Conservation (phyloP, 2,797 vertebrate genomes). For the Coccyzus lansbergi region DNA sequence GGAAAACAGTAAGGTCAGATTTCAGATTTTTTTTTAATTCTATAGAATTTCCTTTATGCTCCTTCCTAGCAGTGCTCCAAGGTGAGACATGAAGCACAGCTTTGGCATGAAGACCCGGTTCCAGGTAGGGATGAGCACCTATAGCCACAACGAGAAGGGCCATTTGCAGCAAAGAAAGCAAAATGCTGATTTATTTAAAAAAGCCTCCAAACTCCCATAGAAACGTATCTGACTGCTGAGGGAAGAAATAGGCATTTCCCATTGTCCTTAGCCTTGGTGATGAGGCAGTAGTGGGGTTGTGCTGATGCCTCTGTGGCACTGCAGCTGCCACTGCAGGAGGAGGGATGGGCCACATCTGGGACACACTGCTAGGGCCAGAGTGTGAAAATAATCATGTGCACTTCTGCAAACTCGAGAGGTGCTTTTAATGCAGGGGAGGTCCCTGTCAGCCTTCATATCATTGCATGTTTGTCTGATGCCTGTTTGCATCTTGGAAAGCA, state of each 20-base stretch:
- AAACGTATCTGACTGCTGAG: not conserved
- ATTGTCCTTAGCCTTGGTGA: not conserved
- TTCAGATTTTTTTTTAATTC: not conserved
- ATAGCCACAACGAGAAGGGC: not conserved
- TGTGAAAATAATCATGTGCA: not conserved
- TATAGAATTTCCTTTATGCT: not conserved
- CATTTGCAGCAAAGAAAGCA: not conserved
- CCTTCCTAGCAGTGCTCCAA: not conserved
- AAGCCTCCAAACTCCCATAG: not conserved
- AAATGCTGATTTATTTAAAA: not conserved
- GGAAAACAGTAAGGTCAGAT: not conserved
- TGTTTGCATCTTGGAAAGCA: not conserved
- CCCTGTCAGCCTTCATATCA: not conserved
- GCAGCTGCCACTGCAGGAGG: not conserved
- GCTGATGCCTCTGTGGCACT: not conserved
- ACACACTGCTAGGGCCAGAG: not conserved
- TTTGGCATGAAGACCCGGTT: not conserved
- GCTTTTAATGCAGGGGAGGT: not conserved
- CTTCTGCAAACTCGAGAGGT: not conserved
- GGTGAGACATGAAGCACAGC: not conserved
- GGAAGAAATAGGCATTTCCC: not conserved
- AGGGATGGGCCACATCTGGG: not conserved
- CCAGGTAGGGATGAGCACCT: not conserved
- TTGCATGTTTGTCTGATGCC: not conserved
- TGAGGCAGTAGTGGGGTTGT: accelerated